Percentiles rank a stretch among this genome's conserved stretches.
Evolutionary conservation across 2,888 invertebrate genomes (phyloP).

Genomic region (Platynereis dumerilii): DNA sequence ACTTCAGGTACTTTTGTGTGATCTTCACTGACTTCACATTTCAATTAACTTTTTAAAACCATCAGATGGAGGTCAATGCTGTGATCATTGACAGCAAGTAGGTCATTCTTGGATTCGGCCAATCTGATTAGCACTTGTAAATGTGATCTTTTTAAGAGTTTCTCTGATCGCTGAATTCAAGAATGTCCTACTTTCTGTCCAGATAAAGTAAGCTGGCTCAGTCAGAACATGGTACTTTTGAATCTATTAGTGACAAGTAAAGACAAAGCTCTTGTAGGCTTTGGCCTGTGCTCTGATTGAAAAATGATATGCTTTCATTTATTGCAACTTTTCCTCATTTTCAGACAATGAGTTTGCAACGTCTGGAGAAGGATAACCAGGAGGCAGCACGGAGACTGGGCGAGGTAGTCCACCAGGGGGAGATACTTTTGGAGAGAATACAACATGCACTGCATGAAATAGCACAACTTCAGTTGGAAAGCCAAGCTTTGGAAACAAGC

Average conservation of each 20-base stretch:
- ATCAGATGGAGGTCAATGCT: neutral
- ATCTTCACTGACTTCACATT: neutral
- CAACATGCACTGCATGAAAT: conserved; percentile 92
- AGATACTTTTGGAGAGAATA: conserved; percentile 83
- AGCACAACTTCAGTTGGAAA: conserved; percentile 58
- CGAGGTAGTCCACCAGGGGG: conserved; percentile 83
- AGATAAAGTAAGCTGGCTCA: too few species aligned
- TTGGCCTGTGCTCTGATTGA: too few species aligned
- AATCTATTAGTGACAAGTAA: too few species aligned
- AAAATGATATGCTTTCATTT: too few species aligned
- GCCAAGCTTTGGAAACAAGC: conserved; percentile 46
- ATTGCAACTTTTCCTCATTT: too few species aligned
- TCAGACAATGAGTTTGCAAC: conserved; percentile 54
- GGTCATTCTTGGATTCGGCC: too few species aligned
- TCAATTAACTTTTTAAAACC: neutral
- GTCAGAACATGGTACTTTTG: too few species aligned
- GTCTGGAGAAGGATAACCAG: conserved; percentile 89
- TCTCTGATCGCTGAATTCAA: too few species aligned
- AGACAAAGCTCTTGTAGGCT: too few species aligned
- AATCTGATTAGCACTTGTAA: neutral
- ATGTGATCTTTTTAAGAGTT: neutral
- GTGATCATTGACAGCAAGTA: neutral
- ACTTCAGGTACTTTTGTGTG: conserved; percentile 72
- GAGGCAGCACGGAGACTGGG: conserved; percentile 87
- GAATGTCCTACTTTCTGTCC: too few species aligned